phyloP scores from a whole-genome alignment of 2,113 vertebrate genomes.

The Pelvicachromis taeniatus region DNA sequence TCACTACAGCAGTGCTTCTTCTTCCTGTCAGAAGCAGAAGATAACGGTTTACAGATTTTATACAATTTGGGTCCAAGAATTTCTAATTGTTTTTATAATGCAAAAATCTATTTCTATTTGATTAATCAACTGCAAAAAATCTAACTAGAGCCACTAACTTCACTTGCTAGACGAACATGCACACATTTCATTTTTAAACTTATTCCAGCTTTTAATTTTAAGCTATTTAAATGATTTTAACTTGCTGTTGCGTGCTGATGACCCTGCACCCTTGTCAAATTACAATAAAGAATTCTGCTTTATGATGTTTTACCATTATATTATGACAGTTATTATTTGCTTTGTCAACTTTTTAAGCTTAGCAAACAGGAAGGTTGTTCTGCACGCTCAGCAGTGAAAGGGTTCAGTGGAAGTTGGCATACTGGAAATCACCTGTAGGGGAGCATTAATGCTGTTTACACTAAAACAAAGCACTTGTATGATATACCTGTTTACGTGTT shows the following conservation, averaged over 20 bases:
- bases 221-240: neutral
- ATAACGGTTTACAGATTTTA: neutral
- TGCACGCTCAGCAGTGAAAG: conserved; percentile 3
- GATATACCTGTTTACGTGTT: neutral
- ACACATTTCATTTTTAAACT: neutral
- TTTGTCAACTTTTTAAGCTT: conserved; percentile 21
- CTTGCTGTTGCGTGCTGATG: neutral
- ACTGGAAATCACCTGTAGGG: neutral
- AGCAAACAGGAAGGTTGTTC: conserved; percentile 5
- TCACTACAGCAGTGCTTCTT: neutral
- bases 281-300: neutral
- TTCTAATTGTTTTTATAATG: neutral
- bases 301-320: neutral
- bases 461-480: neutral
- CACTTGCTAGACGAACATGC: neutral
- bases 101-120: neutral
- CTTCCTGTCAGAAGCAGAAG: neutral
- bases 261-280: neutral
- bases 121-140: neutral
- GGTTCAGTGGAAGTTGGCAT: neutral
- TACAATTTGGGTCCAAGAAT: neutral
- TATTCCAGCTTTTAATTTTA: neutral
- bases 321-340: conserved; percentile 15
- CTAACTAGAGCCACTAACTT: neutral
- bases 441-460: neutral